A percentile compares a stretch with the other conserved stretches of the same genome.
Evolutionary conservation across 1,140 invertebrate species (phyloP).

Genomic region (Brachionus sp.): DNA sequence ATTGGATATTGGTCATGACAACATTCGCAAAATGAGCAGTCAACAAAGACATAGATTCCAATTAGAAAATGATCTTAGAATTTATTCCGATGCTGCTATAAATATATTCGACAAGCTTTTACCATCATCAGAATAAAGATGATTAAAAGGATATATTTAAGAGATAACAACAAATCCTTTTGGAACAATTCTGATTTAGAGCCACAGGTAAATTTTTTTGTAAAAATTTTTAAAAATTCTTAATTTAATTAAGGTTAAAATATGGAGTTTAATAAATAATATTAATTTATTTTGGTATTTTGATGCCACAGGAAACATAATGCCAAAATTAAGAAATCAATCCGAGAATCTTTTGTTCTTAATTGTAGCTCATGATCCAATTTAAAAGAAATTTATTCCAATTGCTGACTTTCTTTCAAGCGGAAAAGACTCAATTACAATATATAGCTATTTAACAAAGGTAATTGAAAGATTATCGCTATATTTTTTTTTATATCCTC

Average conservation of each 20-base stretch:
- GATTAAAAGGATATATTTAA: slow-evolving; percentile 1
- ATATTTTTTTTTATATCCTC: background rate
- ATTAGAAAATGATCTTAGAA: background rate
- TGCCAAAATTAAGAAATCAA: background rate
- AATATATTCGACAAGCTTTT: background rate
- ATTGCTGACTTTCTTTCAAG: slow-evolving; percentile 14
- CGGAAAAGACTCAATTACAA: background rate
- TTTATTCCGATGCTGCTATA: background rate
- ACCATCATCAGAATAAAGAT: background rate
- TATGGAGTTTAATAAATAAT: background rate
- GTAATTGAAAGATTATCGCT: background rate
- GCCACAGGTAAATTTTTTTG: background rate
- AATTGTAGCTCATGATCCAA: background rate
- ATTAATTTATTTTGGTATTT: background rate
- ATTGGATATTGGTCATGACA: background rate
- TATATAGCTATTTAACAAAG: background rate
- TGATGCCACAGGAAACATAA: background rate
- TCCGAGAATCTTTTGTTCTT: background rate
- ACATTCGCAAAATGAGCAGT: background rate
- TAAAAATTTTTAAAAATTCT: background rate
- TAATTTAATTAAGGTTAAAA: background rate
- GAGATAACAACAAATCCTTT: background rate
- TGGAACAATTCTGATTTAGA: background rate
- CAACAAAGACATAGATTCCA: background rate
- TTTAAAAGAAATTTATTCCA: background rate